These are phyloP conservation scores for Semnopithecus entellus DNA, from an alignment of 2,113 vertebrate species.

Conservation along the genomic window DNA sequence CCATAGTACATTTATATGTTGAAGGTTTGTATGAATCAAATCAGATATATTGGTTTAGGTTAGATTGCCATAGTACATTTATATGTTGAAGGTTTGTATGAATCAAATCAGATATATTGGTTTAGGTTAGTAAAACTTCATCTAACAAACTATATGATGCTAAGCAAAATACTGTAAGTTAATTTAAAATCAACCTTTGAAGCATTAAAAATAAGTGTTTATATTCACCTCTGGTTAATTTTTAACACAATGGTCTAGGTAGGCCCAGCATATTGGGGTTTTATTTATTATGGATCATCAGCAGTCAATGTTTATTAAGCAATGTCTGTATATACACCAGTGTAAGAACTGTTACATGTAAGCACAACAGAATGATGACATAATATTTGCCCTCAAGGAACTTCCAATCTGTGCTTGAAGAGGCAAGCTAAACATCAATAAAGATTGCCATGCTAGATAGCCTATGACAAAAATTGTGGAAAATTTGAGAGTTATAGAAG, in stretches of 20 bases:
- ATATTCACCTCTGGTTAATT: not conserved
- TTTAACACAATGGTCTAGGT: not conserved
- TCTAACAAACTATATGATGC: not conserved
- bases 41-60: not conserved
- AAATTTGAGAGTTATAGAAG: not conserved
- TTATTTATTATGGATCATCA: not conserved
- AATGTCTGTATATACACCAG: not conserved
- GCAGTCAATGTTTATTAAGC: not conserved
- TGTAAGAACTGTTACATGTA: not conserved
- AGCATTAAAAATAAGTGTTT: not conserved
- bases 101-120: not conserved
- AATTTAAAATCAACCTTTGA: not conserved
- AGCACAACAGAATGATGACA: not conserved
- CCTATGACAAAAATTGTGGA: not conserved
- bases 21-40: not conserved
- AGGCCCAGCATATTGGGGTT: not conserved
- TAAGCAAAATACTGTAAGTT: not conserved
- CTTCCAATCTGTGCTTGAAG: not conserved
- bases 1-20: not conserved
- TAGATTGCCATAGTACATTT: not conserved
- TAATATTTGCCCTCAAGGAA: not conserved
- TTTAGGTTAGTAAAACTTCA: not conserved
- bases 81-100: not conserved
- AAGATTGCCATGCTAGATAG: not conserved
- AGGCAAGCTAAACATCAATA: not conserved